Evolutionary conservation across 2,888 invertebrate genomes (phyloP).

Genomic region (Amphipoea oculea): DNA sequence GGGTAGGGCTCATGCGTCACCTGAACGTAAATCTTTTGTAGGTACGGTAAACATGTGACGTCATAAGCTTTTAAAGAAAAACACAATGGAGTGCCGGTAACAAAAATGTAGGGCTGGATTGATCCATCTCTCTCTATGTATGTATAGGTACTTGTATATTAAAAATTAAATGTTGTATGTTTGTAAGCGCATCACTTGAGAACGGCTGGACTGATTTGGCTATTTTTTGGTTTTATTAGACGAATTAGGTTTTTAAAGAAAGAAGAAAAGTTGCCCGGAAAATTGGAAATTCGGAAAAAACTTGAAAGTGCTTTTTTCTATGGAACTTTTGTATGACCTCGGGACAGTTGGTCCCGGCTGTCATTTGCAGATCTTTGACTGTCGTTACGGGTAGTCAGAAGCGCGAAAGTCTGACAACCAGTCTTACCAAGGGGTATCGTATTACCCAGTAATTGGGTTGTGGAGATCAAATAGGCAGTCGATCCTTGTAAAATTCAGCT

Average conservation of each 20-base stretch:
- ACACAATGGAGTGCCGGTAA: background rate
- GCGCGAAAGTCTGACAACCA: background rate
- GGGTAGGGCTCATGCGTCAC: slow-evolving; percentile 63
- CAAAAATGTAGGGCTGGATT: background rate
- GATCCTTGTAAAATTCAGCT: background rate
- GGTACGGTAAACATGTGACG: slow-evolving; percentile 48
- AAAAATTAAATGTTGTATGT: background rate
- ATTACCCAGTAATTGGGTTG: background rate
- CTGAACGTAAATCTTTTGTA: slow-evolving; percentile 49
- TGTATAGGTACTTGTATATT: background rate
- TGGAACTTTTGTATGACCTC: too few species aligned
- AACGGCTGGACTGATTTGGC: background rate
- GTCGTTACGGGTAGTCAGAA: background rate
- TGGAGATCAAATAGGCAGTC: background rate
- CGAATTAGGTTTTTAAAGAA: background rate
- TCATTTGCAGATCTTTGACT: background rate
- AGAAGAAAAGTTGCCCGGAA: background rate
- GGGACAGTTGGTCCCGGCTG: background rate
- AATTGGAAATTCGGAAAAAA: background rate
- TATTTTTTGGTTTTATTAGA: background rate
- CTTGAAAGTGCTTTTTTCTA: too few species aligned
- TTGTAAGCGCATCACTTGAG: background rate
- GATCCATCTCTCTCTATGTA: background rate
- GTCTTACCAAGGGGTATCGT: background rate
- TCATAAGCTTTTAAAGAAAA: slow-evolving; percentile 34